Conservation (phyloP, 2,888 invertebrate species). For the Chrysodeixis includens region DNA sequence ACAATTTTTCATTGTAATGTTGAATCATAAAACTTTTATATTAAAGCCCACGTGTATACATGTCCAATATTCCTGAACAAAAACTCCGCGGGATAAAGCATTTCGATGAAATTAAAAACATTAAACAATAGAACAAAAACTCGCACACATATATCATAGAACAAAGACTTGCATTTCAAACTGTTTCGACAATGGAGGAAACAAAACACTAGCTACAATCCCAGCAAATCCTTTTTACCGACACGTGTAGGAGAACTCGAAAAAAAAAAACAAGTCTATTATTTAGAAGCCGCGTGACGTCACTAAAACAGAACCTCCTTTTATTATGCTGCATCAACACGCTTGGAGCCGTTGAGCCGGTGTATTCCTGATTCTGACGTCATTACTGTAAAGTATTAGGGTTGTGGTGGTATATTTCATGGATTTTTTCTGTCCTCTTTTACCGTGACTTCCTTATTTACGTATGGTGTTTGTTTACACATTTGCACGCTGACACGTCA, state of each 20-base stretch:
- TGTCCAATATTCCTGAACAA: not conserved
- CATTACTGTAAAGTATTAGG: conserved; percentile 11
- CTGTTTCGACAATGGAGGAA: conserved; percentile 11
- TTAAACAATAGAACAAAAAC: not conserved
- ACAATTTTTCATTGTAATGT: not conserved
- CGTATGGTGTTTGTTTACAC: too few relatives aligned
- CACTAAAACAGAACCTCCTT: conserved; percentile 20
- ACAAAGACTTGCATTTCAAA: conserved; percentile 8
- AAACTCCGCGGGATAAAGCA: not conserved
- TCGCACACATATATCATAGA: not conserved
- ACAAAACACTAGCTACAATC: conserved; percentile 27
- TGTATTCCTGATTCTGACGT: conserved; percentile 12
- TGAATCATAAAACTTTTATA: not conserved
- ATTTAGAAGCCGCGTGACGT: conserved; percentile 11
- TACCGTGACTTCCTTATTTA: too few relatives aligned
- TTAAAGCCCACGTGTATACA: conserved; percentile 2
- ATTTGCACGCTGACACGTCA: too few relatives aligned
- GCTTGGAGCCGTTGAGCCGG: conserved; percentile 19
- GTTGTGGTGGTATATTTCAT: conserved; percentile 16
- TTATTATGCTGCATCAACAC: conserved; percentile 39
- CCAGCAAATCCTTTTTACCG: conserved; percentile 7
- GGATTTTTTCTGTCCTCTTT: not conserved
- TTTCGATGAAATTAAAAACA: not conserved
- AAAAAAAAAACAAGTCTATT: conserved; percentile 9
- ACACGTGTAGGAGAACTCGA: conserved; percentile 1